These are phyloP conservation scores for Gymnogyps californianus DNA, from an alignment of 2,113 vertebrate species.

Conservation along the genomic window DNA sequence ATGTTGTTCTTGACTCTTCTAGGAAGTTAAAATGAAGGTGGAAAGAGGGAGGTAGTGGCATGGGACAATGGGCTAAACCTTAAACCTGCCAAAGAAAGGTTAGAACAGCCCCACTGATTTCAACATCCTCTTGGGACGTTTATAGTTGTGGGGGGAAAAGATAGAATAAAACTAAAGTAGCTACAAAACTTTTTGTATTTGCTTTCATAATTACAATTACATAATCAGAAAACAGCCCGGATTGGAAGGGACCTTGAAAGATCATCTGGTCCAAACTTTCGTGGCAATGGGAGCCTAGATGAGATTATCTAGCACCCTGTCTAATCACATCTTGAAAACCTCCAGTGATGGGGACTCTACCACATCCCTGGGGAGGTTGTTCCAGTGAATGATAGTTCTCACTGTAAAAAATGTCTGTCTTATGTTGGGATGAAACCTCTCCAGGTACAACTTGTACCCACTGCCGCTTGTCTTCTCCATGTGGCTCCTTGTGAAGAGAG, in stretches of 20 bases:
- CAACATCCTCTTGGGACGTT: background rate
- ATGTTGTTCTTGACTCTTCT: background rate
- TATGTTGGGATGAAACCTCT: background rate
- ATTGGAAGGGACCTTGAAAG: background rate
- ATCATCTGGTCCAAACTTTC: background rate
- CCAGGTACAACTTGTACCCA: rapidly evolving
- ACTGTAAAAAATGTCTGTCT: background rate
- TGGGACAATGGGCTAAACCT: background rate
- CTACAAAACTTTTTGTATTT: background rate
- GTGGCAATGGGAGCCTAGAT: background rate
- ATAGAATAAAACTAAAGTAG: background rate
- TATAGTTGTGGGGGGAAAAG: rapidly evolving
- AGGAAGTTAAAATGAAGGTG: background rate
- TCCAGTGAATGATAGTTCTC: background rate
- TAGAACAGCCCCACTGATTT: background rate
- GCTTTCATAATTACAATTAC: background rate
- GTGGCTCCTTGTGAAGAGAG: background rate
- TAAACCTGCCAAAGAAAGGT: background rate
- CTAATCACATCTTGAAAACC: background rate
- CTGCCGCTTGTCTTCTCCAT: background rate
- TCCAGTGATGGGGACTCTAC: background rate
- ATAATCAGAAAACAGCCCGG: background rate
- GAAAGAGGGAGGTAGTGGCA: background rate
- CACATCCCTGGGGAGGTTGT: background rate
- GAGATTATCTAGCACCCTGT: background rate